These are phyloP conservation scores for Callyntrura guangdongensis DNA, from an alignment of 2,888 invertebrate species.

Conservation along the genomic window DNA sequence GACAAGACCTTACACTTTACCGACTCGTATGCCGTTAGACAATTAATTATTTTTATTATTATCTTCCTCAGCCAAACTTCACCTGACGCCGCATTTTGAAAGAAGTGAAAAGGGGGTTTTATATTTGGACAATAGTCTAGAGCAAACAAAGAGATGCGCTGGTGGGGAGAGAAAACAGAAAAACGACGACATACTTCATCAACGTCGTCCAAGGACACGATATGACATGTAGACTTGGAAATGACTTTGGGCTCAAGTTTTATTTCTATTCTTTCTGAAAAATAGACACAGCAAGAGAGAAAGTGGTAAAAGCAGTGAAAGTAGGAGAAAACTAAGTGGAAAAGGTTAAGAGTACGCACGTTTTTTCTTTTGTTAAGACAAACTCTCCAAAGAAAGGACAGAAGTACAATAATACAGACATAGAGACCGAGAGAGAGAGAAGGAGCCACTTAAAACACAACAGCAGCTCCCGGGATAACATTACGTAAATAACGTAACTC, in stretches of 20 bases:
- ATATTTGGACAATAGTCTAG: too few species aligned
- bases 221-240: background rate
- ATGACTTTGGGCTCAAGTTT: slow-evolving; percentile 2
- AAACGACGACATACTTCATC: background rate
- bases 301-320: too few species aligned
- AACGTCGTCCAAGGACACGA: slow-evolving; percentile 29
- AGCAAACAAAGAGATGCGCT: background rate
- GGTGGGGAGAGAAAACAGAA: background rate
- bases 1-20: slow-evolving; percentile 21
- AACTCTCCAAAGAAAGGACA: background rate
- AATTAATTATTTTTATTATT: slow-evolving; percentile 19
- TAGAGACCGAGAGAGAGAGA: background rate
- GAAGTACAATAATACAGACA: background rate
- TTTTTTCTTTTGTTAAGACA: background rate
- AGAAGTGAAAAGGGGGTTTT: background rate
- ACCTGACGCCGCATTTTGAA: background rate
- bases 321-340: background rate
- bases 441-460: background rate
- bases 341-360: slow-evolving; percentile 13
- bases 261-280: background rate
- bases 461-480: background rate
- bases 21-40: background rate
- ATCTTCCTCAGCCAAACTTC: background rate
- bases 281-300: background rate
- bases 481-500: background rate